Evolutionary conservation across 2,113 vertebrate genomes (phyloP).

Genomic region (Rhabdornis inornatus): DNA sequence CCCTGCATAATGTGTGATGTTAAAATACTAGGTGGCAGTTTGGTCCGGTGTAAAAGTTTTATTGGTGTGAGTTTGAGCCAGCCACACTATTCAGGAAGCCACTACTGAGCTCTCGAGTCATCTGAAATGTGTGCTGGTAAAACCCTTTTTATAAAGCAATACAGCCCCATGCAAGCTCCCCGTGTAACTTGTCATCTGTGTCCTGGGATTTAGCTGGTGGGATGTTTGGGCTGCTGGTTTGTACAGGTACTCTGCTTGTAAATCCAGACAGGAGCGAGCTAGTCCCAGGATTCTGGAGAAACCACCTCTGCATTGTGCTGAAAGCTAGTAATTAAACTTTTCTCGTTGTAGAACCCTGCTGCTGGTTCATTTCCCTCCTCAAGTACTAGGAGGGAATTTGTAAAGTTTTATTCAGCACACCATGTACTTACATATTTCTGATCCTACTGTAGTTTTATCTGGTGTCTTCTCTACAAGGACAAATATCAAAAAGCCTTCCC

Average conservation of each 20-base stretch:
- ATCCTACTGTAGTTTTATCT: too few relatives aligned
- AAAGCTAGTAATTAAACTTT: not conserved
- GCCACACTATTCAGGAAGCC: not conserved
- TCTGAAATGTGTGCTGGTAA: not conserved
- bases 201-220: not conserved
- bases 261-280: not conserved
- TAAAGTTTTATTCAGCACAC: not conserved
- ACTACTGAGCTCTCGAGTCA: not conserved
- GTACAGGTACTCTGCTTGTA: not conserved
- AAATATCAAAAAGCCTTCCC: not conserved
- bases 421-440: not conserved
- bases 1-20: not conserved
- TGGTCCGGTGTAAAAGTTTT: not conserved
- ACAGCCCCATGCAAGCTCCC: not conserved
- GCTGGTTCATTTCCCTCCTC: not conserved
- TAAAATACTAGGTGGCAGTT: constrained; percentile 37
- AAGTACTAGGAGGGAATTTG: not conserved
- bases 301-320: not conserved
- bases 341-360: not conserved
- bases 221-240: not conserved
- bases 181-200: not conserved
- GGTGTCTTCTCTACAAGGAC: not conserved
- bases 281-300: not conserved
- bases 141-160: not conserved
- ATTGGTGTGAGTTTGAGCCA: not conserved